phyloP scores from a whole-genome alignment of 1,140 invertebrate genomes.

The Gonioctena quinquepunctata region DNA sequence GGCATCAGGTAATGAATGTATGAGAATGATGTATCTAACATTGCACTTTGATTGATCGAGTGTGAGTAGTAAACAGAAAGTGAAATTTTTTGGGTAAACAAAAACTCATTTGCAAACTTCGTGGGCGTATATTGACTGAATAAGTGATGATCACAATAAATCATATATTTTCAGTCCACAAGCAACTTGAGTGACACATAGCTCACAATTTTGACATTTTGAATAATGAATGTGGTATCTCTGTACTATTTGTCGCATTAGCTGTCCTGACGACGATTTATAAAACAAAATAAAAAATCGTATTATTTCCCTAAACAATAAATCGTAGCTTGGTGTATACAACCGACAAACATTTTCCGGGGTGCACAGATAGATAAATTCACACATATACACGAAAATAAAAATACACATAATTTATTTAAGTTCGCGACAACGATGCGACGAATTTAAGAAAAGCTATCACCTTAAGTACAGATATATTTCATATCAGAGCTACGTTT shows the following conservation, averaged over 20 bases:
- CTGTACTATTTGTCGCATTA: constrained; percentile 2
- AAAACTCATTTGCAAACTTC: no score
- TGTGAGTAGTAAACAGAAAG: no score
- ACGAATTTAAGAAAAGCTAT: constrained; percentile 43
- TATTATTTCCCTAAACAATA: constrained; percentile 15
- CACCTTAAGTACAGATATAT: constrained; percentile 41
- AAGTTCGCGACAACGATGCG: constrained; percentile 27
- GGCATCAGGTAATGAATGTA: no score
- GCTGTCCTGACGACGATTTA: background rate
- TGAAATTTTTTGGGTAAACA: no score
- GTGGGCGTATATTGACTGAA: no score
- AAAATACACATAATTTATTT: constrained; percentile 30
- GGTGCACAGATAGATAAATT: constrained; percentile 23
- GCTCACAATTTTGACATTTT: background rate
- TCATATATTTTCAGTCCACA: no score
- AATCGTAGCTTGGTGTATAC: constrained; percentile 11
- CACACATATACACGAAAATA: constrained; percentile 26
- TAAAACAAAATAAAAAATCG: constrained; percentile 18
- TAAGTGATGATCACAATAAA: no score
- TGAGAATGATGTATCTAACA: no score
- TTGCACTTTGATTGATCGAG: no score
- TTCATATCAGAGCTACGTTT: constrained; percentile 32
- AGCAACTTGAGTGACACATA: no score
- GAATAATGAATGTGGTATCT: background rate
- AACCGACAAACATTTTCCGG: background rate